Percentiles rank a stretch among this genome's conserved stretches.
Evolutionary conservation across 2,113 vertebrate species (phyloP).

Genomic region (Rhombomys opimus): DNA sequence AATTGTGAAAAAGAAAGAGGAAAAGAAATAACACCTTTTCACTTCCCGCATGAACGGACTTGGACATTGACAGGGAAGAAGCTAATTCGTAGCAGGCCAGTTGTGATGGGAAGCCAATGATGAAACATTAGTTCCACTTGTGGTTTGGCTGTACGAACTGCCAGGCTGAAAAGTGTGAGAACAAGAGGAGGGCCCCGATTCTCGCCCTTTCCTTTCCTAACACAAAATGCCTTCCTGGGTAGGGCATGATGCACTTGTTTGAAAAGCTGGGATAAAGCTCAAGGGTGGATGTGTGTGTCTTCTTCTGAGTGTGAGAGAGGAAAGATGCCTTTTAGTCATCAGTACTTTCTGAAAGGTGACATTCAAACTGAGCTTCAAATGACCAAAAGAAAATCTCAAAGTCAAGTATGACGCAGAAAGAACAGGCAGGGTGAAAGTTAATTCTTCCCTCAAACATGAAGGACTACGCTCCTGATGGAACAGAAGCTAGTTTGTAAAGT

Average conservation of each 20-base stretch:
- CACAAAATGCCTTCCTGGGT: neutral
- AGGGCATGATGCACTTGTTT: neutral
- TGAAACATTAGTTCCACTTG: constrained; percentile 77
- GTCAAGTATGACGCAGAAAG: neutral
- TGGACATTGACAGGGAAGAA: constrained; percentile 58
- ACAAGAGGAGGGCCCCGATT: neutral
- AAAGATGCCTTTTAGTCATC: neutral
- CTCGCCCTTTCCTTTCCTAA: constrained; percentile 42
- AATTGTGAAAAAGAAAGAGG: constrained; percentile 67
- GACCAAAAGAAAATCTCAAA: neutral
- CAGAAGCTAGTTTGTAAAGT: neutral
- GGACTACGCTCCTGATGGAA: neutral
- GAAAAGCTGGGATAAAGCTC: neutral
- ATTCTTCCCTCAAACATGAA: neutral
- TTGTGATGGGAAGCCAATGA: constrained; percentile 57
- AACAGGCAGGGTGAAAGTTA: neutral
- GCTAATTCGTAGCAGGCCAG: constrained; percentile 55
- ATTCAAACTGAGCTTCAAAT: neutral
- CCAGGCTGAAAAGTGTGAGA: constrained; percentile 53
- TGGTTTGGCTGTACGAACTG: constrained; percentile 72
- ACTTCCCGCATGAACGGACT: constrained; percentile 52
- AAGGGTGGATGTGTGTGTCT: neutral
- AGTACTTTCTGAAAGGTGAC: neutral
- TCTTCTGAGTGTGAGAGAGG: neutral
- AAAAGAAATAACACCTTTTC: constrained; percentile 60